These are phyloP conservation scores for Rhinoraja longicauda DNA, from an alignment of 2,797 vertebrate species.

Conservation along the genomic window DNA sequence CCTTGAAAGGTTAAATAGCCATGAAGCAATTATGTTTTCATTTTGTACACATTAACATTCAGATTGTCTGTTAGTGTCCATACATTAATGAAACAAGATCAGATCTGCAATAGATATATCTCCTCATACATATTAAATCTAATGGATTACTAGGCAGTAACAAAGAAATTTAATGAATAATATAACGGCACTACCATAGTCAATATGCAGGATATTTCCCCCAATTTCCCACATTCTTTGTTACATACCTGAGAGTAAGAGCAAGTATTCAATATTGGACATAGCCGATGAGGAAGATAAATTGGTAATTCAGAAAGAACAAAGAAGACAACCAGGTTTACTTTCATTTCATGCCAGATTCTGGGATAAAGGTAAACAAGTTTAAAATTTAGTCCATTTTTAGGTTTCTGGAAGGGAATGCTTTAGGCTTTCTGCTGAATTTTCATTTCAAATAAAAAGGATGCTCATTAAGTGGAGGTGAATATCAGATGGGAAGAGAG, in stretches of 20 bases:
- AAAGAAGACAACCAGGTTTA: background rate
- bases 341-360: background rate
- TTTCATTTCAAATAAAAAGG: background rate
- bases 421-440: background rate
- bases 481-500: background rate
- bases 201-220: background rate
- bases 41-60: conserved; percentile 23
- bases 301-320: background rate
- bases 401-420: background rate
- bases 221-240: background rate
- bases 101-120: background rate
- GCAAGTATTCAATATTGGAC: background rate
- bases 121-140: background rate
- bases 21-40: conserved; percentile 36
- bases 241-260: background rate
- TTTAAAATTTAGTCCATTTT: too few species aligned
- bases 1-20: conserved; percentile 30
- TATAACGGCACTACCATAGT: background rate
- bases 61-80: conserved; percentile 28
- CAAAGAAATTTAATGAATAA: background rate
- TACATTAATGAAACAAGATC: conserved; percentile 14
- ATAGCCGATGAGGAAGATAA: background rate
- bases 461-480: background rate
- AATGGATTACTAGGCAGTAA: background rate
- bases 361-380: background rate